Evolutionary conservation across 2,888 invertebrate genomes (phyloP).

Genomic region (Drosophila testacea): DNA sequence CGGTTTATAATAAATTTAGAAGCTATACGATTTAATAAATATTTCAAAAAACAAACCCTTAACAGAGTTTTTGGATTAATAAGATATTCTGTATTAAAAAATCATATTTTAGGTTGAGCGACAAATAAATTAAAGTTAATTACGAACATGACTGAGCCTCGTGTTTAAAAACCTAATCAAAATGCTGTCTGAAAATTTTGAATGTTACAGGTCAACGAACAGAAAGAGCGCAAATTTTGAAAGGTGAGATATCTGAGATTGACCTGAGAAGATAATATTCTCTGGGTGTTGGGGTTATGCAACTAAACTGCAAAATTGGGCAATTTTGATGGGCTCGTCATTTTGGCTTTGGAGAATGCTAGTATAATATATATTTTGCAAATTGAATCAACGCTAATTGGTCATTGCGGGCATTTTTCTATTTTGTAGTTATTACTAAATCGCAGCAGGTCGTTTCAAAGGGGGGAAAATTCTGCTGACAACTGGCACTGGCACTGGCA

Average conservation of each 20-base stretch:
- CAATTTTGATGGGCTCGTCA: conserved; percentile 20
- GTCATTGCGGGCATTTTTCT: conserved; percentile 24
- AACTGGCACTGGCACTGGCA: conserved; percentile 41
- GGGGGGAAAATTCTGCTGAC: conserved; percentile 11
- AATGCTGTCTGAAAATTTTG: too few species aligned
- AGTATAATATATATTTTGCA: conserved; percentile 52
- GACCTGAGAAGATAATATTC: background rate
- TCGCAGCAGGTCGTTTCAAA: conserved; percentile 38
- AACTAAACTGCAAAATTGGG: conserved; percentile 50
- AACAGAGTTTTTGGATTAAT: too few species aligned
- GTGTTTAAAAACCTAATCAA: background rate
- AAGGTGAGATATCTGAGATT: background rate
- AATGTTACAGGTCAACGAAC: background rate
- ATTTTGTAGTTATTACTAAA: conserved; percentile 45
- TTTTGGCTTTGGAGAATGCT: conserved; percentile 17
- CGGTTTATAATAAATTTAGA: too few species aligned
- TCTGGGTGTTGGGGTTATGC: conserved; percentile 15
- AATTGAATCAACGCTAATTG: conserved; percentile 77
- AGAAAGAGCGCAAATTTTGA: background rate
- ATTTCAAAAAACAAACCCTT: too few species aligned
- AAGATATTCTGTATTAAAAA: too few species aligned
- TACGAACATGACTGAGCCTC: background rate
- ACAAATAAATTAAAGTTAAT: background rate
- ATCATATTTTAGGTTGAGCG: too few species aligned
- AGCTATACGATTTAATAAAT: too few species aligned